These are phyloP conservation scores for Eutolmus rufibarbis DNA, from an alignment of 2,888 invertebrate genomes.

Conservation along the genomic window DNA sequence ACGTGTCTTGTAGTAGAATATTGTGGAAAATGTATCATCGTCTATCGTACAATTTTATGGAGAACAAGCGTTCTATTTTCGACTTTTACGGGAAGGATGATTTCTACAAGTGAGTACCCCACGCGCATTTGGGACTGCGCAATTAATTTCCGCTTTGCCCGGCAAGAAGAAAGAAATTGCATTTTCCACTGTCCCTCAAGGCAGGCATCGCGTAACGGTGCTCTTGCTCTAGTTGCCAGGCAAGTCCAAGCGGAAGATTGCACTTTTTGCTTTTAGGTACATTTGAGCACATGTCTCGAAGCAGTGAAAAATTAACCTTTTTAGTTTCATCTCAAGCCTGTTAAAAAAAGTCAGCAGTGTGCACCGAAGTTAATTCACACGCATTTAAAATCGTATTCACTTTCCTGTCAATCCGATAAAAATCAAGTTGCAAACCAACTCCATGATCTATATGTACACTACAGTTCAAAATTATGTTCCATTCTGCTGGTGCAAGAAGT, in stretches of 20 bases:
- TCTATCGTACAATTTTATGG: slow-evolving; percentile 55
- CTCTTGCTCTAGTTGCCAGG: not conserved
- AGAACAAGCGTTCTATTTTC: slow-evolving; percentile 60
- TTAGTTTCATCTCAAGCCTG: not conserved
- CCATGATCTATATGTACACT: not conserved
- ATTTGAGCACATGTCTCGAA: not conserved
- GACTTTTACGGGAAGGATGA: slow-evolving; percentile 60
- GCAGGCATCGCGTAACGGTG: not conserved
- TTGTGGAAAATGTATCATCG: slow-evolving; percentile 44
- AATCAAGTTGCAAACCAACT: not conserved
- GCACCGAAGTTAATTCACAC: not conserved
- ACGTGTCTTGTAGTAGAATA: not conserved
- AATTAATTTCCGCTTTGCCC: not conserved
- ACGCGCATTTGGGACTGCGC: not conserved
- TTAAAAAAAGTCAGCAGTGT: not conserved
- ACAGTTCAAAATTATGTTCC: not conserved
- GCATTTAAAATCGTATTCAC: not conserved
- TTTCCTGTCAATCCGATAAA: not conserved
- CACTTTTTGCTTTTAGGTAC: not conserved
- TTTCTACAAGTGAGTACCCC: slow-evolving; percentile 58
- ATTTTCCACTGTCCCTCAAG: not conserved
- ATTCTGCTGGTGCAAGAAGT: not conserved
- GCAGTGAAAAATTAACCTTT: not conserved
- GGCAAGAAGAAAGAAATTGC: not conserved
- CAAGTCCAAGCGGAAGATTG: not conserved